These are phyloP conservation scores for Lophura nycthemera DNA, from an alignment of 2,113 vertebrate genomes.

Conservation along the genomic window DNA sequence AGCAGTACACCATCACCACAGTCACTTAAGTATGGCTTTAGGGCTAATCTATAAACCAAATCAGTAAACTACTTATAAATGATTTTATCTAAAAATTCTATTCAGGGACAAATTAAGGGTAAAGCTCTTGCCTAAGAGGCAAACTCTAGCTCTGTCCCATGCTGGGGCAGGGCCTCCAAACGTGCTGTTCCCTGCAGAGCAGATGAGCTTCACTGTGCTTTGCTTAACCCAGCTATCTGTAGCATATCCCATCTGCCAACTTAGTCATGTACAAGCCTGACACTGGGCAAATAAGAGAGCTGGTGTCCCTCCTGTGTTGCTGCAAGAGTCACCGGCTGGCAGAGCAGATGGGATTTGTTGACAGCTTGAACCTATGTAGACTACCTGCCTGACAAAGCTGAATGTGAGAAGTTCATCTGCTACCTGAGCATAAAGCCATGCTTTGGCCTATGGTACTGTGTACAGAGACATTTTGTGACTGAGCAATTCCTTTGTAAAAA, in stretches of 20 bases:
- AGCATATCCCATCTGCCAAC: not conserved
- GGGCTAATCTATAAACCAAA: not conserved
- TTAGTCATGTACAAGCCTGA: not conserved
- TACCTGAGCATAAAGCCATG: not conserved
- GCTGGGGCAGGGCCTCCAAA: not conserved
- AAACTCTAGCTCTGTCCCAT: not conserved
- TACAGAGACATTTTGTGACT: not conserved
- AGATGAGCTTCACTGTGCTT: not conserved
- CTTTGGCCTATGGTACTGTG: not conserved
- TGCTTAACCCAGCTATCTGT: not conserved
- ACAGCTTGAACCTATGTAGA: not conserved
- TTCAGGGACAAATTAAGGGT: not conserved
- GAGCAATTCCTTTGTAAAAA: not conserved
- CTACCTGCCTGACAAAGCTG: not conserved
- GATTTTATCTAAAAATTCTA: not conserved
- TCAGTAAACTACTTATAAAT: not conserved
- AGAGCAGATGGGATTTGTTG: slow-evolving; percentile 30
- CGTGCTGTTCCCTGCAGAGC: not conserved
- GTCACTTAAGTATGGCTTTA: not conserved
- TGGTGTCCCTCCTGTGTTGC: not conserved
- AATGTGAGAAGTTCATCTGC: not conserved
- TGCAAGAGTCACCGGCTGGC: slow-evolving; percentile 20
- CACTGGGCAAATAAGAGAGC: not conserved
- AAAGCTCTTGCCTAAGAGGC: not conserved
- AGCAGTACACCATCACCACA: not conserved